Evolutionary conservation across 2,797 vertebrate species (phyloP), one percentile per base, ranked within the genome.

Genomic region (Danio aesculapii): DNA sequence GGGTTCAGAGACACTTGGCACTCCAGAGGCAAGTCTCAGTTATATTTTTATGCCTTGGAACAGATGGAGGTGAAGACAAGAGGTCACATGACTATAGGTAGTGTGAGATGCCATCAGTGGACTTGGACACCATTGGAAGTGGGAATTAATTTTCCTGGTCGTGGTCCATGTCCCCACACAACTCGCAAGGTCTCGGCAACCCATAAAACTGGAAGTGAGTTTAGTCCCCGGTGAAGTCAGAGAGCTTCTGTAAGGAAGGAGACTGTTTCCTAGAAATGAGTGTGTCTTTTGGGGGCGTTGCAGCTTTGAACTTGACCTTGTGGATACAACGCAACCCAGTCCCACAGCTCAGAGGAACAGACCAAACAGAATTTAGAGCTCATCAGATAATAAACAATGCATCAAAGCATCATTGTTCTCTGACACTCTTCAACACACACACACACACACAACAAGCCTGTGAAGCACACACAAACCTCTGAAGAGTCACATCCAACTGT

Each of bases 311-410:
- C 59, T 16, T 30, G 69, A 57, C 78, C 59, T 2, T 80, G 19
- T 6, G 11, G 61, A 66, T 17, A 46, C 17, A 46, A 44, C 39
- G 59, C 59, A 64, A 12, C 50, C 64, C 78, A 64, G 19, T 9
- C 41, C 58, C 47, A 7, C 44, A 47, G 16, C 19, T 73, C 71
- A 77, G 57, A 53, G 53, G 55, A 47, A 64, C 47, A 79, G 84
- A 77, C 72, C 78, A 80, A 80, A 80, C 69, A 80, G 78, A 80
- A 80, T 80, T 80, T 81, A 74, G 52, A 69, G 75, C 68, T 79
- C 71, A 79, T 85, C 76, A 87, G 84, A 80, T 68, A 76, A 83
- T 83, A 71, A 87, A 87, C 86, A 87, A 87, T 87, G 75, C 86
- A 87, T 87, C 86, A 87, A 83, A 85, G 75, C 71, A 52, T 58